Base-by-base conservation (phyloP, 2,888 invertebrate genomes). In the Perithous albicinctus region DNA sequence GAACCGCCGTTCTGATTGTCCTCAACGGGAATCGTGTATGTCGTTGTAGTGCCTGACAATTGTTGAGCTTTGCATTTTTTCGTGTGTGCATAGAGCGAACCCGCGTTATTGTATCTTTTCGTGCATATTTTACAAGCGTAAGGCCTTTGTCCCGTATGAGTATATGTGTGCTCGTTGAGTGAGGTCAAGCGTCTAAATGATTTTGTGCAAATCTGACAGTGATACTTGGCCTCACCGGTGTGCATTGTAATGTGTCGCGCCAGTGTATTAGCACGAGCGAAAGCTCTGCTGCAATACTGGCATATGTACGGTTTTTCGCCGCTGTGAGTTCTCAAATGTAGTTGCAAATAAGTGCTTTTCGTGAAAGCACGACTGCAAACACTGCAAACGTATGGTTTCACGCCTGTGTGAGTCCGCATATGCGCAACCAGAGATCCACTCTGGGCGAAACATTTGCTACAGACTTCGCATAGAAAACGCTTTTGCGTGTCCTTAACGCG, bases 241-340 rank as follows among this genome's bases (percentile, higher is more conserved):
- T 92, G 92, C 91, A 91, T 91, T 1, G 92, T 92, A 72, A 92
- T 90, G 64, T 92, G 92, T n/a, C 92, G 83, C 1, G 92, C 92
- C 54, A 92, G 84, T 0, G 92, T 92, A 64, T 92, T 92, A 0
- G 92, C 92, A 18, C 92, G 86, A 0, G 92, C 91, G 64, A 92
- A 92, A 1, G 92, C 90, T 54, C 90, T 85, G 56, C 90, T 91
- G 59, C 92, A 92, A 75, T 92, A 92, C 67, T 92, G 92, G 72
- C 92, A 92, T 73, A 91, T 91, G 35, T 92, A 92, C 6, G 92
- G 92, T 74, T 91, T 91, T 74, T 92, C 92, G 2, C 92, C 92
- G 38, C 92, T 92, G 56, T 92, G 92, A 0, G 91, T 92, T 38
- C 92, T 86, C 15, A 91, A 74, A 78, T 92, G 92, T 29, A 92